Conservation (phyloP, 2,797 vertebrate genomes). For the Cheracebus regulus region DNA sequence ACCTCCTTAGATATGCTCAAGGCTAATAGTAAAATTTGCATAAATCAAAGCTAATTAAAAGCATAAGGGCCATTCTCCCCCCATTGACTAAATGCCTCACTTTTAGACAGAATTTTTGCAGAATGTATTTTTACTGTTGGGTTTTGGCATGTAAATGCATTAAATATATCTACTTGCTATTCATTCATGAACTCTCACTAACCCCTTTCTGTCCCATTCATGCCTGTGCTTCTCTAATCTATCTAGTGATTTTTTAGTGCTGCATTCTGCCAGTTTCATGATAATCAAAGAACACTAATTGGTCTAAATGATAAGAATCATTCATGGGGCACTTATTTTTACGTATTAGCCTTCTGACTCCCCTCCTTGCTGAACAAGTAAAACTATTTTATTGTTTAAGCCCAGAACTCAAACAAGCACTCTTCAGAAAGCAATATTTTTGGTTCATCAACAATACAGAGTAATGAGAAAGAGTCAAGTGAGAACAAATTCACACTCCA, state of each 20-base stretch:
- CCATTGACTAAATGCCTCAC: constrained; percentile 37
- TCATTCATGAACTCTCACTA: constrained; percentile 61
- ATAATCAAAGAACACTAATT: constrained; percentile 82
- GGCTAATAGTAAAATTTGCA: background rate
- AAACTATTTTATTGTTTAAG: constrained; percentile 25
- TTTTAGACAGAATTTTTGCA: constrained; percentile 38
- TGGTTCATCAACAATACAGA: background rate
- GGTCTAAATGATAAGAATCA: constrained; percentile 76
- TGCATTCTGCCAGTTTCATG: constrained; percentile 72
- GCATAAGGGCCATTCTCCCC: background rate
- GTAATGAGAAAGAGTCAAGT: background rate
- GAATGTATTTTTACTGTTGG: constrained; percentile 16
- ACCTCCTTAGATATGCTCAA: constrained; percentile 39
- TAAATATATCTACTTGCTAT: constrained; percentile 49
- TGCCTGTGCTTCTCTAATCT: constrained; percentile 44
- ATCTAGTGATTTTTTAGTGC: constrained; percentile 68
- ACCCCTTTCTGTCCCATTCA: constrained; percentile 52
- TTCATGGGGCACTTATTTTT: constrained; percentile 70
- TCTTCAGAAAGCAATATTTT: background rate
- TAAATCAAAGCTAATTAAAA: constrained; percentile 48
- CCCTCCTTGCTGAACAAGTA: constrained; percentile 5
- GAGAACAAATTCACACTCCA: background rate
- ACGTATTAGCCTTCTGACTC: constrained; percentile 67
- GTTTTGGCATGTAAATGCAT: constrained; percentile 45
- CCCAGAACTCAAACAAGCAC: constrained; percentile 6